Evolutionary conservation across 1,140 invertebrate species (phyloP), one percentile per base, ranked within the genome.

Genomic region (Lethocerus indicus): DNA sequence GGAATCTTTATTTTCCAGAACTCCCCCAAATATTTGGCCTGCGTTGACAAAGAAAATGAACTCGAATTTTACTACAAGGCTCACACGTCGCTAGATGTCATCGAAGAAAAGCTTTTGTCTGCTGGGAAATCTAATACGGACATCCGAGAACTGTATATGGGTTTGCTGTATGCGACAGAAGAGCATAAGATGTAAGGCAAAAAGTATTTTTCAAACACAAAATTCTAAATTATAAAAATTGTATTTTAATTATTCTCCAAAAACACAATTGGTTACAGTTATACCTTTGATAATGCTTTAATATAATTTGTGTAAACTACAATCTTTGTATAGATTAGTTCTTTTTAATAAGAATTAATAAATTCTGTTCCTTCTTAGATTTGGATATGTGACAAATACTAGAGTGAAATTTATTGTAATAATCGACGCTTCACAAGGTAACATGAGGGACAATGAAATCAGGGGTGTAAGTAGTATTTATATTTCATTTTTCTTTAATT

Each of bases 381-480:
- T 91, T 73, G 93, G 92, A 6, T 97, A 94, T 73, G 87, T 93
- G 16, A 95, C 91, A n/a, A 96, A 95, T 64, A 95, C 91, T 0
- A 86, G 87, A 69, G 83, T 95, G 14, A 97, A 96, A 65, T 85
- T 96, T 64, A 81, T 97, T 16, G 79, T 96, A 54, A 82, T 96
- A 23, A 79, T 94, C n/a, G 89, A 94, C 61, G 84, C 88, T 1
- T 79, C 83, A 20, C 93, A 90, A 61, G 78, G 81, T 43, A 78
- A 81, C 7, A 68, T 94, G 24, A 66, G 91, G 56, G 92, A 97
- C 63, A 94, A 92, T 69, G 93, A 97, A 71, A 88, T 96, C 2
- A 71, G 89, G 68, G 83, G 81, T 57, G 88, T 93, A 74, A 71
- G 70, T 67, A 51, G 24, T 24, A 24, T 40, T 23, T 44, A 12